These are phyloP conservation scores for Gobiocypris rarus DNA, from an alignment of 2,113 vertebrate genomes.

Conservation along the genomic window DNA sequence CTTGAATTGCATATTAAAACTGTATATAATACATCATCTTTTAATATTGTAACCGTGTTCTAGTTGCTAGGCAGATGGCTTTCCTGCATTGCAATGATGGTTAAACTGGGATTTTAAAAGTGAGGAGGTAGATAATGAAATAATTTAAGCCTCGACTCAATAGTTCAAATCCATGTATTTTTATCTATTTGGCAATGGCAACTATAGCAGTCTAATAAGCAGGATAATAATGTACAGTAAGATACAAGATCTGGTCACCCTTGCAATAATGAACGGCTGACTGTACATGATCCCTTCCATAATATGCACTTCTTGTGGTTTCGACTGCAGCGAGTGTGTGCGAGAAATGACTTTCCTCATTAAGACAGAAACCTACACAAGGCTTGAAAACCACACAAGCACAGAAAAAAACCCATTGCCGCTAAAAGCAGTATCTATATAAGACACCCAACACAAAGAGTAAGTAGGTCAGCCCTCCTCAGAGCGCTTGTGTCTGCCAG, in stretches of 20 bases:
- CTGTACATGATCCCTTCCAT: neutral
- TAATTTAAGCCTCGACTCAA: neutral
- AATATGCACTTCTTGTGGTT: neutral
- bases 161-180: neutral
- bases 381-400: constrained; percentile 12
- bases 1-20: neutral
- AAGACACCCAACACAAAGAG: constrained; percentile 49
- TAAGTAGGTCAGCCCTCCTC: constrained; percentile 54
- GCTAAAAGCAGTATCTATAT: constrained; percentile 50
- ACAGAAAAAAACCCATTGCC: neutral
- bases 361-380: constrained; percentile 7
- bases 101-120: neutral
- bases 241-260: neutral
- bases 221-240: neutral
- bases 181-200: neutral
- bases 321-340: neutral
- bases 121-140: neutral
- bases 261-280: neutral
- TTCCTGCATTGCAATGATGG: neutral
- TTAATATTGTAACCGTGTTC: neutral
- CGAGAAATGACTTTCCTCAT: constrained; percentile 32
- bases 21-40: neutral
- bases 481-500: constrained; percentile 40
- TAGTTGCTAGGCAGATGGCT: neutral
- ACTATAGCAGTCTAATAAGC: neutral